Base-by-base conservation (phyloP, 2,888 invertebrate species). In the Oxytorus armatus region DNA sequence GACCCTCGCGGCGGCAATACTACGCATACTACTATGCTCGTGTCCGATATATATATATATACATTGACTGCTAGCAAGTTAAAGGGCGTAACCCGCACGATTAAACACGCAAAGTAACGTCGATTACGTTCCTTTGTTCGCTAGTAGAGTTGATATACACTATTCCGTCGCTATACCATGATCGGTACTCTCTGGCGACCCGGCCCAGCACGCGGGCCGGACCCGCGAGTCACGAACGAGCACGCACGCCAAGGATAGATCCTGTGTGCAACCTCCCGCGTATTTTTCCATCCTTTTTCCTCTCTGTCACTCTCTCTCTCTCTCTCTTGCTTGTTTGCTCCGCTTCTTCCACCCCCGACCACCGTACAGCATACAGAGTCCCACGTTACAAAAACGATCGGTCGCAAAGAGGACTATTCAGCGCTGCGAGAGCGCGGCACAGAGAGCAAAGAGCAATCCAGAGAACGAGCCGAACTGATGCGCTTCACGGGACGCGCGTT, bases 191-290 rank as follows among this genome's bases (percentile, higher is more conserved):
- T 79, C 51, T 53, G 42, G 66, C 77, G 75, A 79, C 79, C 77
- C 42, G 77, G 72, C 75, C 77, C 72, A 69, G 77, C 70, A 80
- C 82, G 82, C 79, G 70, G 85, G 77, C 77, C 83, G 84, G 84
- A 84, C 81, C 87, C 84, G 44, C 77, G 81, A 88, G 88, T 88
- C 88, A 88, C 88, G 88, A 88, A 88, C 88, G 85, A 88, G 86
- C 88, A 88, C 88, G 88, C 88, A 88, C 85, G 87, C 74, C 83
- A 82, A 82, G 85, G 84, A 87, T 88, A 86, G 88, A 88, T 88
- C 84, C 86, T 84, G 81, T 75, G 76, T 73, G 76, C 66, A 57
- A 33, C 76, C 79, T 75, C 75, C 84, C 85, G 86, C 86, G 87
- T 73, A 49, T 73, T 57, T 42, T 51, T 29, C 57, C 29, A 25